Conservation (phyloP, 2,797 vertebrate genomes). For the Pogonophryne albipinna region DNA sequence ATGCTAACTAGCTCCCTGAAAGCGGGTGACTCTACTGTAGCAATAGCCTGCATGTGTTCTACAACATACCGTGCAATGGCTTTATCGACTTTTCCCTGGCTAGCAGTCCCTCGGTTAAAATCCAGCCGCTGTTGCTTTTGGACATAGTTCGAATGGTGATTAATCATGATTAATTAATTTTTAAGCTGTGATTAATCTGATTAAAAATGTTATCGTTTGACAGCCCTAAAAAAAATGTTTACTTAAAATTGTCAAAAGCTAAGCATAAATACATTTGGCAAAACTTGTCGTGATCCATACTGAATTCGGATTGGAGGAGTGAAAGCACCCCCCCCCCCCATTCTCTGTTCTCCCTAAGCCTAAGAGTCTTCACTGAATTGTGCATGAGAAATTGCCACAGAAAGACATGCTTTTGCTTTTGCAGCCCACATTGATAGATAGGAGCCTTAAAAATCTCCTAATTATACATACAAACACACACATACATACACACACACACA, state of each 20-base stretch:
- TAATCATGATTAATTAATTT: too few species aligned
- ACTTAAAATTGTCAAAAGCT: not conserved
- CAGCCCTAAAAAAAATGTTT: too few species aligned
- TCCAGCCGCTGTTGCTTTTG: too few species aligned
- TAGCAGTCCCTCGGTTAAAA: too few species aligned
- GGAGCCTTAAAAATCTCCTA: conserved; percentile 68
- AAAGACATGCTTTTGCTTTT: conserved; percentile 57
- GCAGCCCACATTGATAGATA: conserved; percentile 62
- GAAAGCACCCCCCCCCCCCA: conserved; percentile 1
- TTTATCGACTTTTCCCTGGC: too few species aligned
- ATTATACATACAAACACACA: conserved; percentile 58
- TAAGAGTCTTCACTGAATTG: conserved; percentile 10
- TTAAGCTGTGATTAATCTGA: too few species aligned
- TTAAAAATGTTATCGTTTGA: too few species aligned
- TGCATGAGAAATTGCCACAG: conserved; percentile 45
- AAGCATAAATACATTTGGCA: not conserved
- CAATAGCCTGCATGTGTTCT: too few species aligned
- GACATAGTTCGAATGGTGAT: too few species aligned
- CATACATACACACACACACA: conserved; percentile 25
- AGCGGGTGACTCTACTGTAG: too few species aligned
- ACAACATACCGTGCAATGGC: too few species aligned
- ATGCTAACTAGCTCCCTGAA: too few species aligned
- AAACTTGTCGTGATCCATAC: not conserved
- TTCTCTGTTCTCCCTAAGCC: conserved; percentile 18
- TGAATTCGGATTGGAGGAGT: not conserved